Evolutionary conservation across 2,113 vertebrate genomes (phyloP).

Genomic region (Sturnus vulgaris): DNA sequence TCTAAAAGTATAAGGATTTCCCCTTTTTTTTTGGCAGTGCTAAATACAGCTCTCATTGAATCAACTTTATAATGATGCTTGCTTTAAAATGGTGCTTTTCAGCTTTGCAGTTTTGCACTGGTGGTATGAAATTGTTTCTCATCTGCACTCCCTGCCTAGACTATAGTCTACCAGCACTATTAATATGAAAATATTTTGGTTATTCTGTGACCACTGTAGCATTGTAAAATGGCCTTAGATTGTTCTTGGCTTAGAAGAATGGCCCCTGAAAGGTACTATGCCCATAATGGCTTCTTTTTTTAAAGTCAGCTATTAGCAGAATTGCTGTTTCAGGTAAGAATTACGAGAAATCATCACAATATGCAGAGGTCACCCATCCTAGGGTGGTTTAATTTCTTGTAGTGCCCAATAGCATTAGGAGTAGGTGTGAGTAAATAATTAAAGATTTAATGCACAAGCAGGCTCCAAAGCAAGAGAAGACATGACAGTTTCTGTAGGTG

Average conservation of each 20-base stretch:
- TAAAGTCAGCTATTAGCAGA: background rate
- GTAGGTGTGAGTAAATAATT: background rate
- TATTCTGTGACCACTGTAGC: background rate
- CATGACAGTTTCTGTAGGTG: background rate
- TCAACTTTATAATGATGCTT: background rate
- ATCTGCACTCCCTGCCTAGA: background rate
- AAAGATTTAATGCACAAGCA: background rate
- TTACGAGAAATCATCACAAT: background rate
- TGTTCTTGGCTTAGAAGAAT: background rate
- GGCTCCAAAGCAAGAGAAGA: background rate
- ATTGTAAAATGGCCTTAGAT: background rate
- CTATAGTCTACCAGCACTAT: fast-evolving
- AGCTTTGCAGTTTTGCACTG: background rate
- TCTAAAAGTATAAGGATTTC: background rate
- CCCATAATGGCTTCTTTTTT: background rate
- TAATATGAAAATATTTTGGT: background rate
- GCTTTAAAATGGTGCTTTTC: background rate
- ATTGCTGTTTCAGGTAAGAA: background rate
- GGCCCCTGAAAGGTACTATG: background rate
- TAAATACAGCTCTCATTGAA: background rate
- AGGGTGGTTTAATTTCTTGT: background rate
- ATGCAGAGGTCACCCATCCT: background rate
- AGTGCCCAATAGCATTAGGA: background rate
- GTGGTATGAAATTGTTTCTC: background rate
- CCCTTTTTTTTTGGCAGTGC: background rate